Base-by-base conservation (phyloP, 1,140 invertebrate genomes). In the Eumaeus atala region DNA sequence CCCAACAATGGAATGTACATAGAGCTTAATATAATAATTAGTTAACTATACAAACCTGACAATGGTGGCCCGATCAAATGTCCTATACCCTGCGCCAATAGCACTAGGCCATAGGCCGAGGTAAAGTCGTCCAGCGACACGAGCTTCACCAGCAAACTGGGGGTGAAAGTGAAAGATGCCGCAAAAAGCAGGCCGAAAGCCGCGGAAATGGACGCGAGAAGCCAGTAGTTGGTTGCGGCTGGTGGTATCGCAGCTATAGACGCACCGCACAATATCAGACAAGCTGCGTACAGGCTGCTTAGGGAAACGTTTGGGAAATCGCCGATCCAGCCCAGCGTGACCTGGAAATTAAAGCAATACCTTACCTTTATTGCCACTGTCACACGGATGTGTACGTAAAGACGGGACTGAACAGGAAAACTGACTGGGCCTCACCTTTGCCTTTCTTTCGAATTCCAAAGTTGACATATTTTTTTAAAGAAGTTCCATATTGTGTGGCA, bases 271-370 rank as follows among this genome's bases (percentile, higher is more conserved):
- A 94, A 66, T 1, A 93, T 71, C 60, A 96, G 90, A 68, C 94
- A 96, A 18, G 91, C 81, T 0, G 93, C 91, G 77, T 96, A 96
- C 0, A 94, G 91, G 63, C 94, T 91, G 40, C 91, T 92, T 9
- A 95, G 91, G 69, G 94, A 94, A 68, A 95, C 92, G 91, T 93
- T 95, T 0, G 93, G 87, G 68, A 93, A 92, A 84, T 98, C 97
- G 9, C 96, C 96, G 10, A 96, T 90, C 90, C 95, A 97, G 4
- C 97, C 97, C 12, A 97, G 89, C n/a, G 91, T 89, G 28, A 98
- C 89, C 93, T 96, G 87, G 21, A 16, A 80, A 53, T 9, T 0
- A 9, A 18, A 18, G 17, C n/a, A n/a, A n/a, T n/a, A n/a, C n/a
- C n/a, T n/a, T n/a, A n/a, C n/a, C n/a, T n/a, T n/a, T n/a, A n/a